Evolutionary conservation across 2,797 vertebrate genomes (phyloP).

Genomic region (Dryobates pubescens): DNA sequence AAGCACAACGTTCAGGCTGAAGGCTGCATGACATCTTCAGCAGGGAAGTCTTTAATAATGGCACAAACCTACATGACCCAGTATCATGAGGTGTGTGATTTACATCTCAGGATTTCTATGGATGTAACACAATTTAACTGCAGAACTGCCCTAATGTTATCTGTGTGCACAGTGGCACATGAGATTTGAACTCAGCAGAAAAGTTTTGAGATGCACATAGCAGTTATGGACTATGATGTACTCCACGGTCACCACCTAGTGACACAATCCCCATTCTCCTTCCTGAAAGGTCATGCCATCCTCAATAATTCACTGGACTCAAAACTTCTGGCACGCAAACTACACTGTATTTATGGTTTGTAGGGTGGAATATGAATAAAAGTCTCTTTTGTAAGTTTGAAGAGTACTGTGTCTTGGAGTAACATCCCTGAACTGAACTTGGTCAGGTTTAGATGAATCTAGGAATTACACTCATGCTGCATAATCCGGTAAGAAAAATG

Average conservation of each 20-base stretch:
- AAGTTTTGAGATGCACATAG: neutral
- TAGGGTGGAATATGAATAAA: neutral
- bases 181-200: neutral
- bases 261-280: neutral
- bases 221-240: neutral
- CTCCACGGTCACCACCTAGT: neutral
- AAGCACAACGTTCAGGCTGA: neutral
- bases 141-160: neutral
- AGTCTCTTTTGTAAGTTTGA: neutral
- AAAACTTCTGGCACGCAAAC: neutral
- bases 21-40: neutral
- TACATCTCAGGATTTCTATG: neutral
- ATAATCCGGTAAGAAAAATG: neutral
- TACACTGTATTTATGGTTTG: neutral
- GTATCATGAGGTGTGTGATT: neutral
- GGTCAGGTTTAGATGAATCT: neutral
- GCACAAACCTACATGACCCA: fast-evolving
- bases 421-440: neutral
- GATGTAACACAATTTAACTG: neutral
- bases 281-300: neutral
- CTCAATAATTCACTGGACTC: neutral
- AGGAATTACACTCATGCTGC: neutral
- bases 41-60: neutral
- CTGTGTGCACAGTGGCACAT: neutral
- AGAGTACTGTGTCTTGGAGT: neutral